A percentile compares a stretch with the other conserved stretches of the same genome.
Conservation (phyloP, 2,888 invertebrate genomes). For the Oasisia sp. region DNA sequence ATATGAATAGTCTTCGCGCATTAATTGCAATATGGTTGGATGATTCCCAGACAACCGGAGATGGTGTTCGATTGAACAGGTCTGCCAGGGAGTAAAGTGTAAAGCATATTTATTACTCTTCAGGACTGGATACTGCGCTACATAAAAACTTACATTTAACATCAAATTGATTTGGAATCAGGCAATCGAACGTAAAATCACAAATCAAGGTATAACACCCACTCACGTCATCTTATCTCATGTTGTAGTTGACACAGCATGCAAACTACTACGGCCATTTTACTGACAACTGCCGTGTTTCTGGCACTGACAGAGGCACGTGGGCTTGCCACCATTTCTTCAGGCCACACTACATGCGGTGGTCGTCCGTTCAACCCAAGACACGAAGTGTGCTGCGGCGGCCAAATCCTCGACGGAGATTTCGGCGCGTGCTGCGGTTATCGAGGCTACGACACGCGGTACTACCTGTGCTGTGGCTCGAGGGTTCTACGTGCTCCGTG, state of each 20-base stretch:
- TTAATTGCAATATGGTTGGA: no score
- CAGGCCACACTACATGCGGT: neutral
- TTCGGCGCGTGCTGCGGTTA: neutral
- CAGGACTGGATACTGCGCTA: no score
- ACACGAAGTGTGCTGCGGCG: neutral
- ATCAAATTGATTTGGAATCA: no score
- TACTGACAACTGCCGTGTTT: neutral
- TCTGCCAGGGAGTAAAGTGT: no score
- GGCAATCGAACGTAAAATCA: no score
- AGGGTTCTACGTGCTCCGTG: neutral
- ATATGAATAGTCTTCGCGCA: no score
- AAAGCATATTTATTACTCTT: no score
- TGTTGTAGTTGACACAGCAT: neutral
- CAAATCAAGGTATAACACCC: no score
- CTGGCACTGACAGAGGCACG: neutral
- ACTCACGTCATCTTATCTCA: neutral
- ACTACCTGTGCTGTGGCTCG: neutral
- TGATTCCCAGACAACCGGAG: no score
- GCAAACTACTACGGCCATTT: neutral
- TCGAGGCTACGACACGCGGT: slow-evolving; percentile 3
- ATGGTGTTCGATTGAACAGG: no score
- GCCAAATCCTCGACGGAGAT: neutral
- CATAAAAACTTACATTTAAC: no score
- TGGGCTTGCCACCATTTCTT: neutral
- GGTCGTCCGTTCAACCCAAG: neutral